phyloP scores from a whole-genome alignment of 2,113 vertebrate species.

The Vidua macroura region DNA sequence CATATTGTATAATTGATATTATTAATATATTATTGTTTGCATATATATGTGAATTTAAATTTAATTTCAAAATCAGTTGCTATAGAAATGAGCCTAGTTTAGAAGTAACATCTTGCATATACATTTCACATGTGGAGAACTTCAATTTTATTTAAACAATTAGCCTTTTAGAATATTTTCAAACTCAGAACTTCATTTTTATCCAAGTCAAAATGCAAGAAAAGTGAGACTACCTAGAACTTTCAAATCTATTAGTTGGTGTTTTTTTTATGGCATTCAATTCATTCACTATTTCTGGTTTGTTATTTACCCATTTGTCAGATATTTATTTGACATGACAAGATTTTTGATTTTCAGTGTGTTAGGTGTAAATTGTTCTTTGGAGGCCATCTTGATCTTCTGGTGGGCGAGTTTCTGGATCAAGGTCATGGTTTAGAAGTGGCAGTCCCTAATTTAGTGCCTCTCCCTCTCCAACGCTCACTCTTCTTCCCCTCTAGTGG shows the following conservation, averaged over 20 bases:
- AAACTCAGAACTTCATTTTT: not conserved
- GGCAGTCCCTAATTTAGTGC: not conserved
- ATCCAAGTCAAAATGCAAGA: not conserved
- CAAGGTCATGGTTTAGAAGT: not conserved
- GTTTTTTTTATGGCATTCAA: not conserved
- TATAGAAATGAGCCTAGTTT: not conserved
- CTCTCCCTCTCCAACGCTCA: accelerated
- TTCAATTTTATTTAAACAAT: not conserved
- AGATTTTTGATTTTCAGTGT: not conserved
- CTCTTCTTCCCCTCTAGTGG: not conserved
- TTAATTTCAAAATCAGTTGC: not conserved
- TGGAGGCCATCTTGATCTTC: not conserved
- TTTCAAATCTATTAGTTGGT: not conserved
- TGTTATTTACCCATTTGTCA: not conserved
- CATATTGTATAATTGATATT: too few species aligned
- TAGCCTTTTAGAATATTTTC: not conserved
- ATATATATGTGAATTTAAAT: not conserved
- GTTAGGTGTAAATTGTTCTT: not conserved
- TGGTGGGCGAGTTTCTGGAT: not conserved
- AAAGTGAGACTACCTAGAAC: not conserved
- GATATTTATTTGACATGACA: not conserved
- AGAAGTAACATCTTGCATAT: not conserved
- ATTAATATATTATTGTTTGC: not conserved
- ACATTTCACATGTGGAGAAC: not conserved
- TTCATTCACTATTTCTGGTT: not conserved